A percentile compares a stretch with the other conserved stretches of the same genome.
These are phyloP conservation scores for Macroteleia sp. DNA, from an alignment of 2,888 invertebrate species.

Conservation along the genomic window DNA sequence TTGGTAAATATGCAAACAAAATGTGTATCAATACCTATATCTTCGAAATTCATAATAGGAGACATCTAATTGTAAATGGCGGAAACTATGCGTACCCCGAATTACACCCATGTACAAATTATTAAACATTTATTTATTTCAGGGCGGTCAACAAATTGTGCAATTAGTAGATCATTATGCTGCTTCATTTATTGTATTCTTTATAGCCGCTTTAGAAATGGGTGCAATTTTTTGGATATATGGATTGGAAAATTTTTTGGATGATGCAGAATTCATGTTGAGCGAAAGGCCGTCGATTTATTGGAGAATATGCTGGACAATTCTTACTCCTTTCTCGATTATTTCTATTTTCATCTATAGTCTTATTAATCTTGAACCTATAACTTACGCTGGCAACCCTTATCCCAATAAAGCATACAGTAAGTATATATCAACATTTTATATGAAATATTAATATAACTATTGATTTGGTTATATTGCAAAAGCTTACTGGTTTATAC, in stretches of 20 bases:
- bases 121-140: background rate
- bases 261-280: slow-evolving; percentile 92
- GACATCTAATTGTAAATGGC: too few species aligned
- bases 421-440: too few species aligned
- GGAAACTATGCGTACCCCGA: too few species aligned
- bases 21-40: too few species aligned
- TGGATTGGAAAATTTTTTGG: slow-evolving; percentile 86
- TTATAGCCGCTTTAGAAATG: slow-evolving; percentile 83
- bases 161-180: slow-evolving; percentile 83
- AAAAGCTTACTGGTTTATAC: too few species aligned
- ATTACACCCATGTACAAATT: too few species aligned
- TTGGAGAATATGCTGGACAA: slow-evolving; percentile 92
- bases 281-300: slow-evolving; percentile 88
- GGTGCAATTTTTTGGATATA: slow-evolving; percentile 83
- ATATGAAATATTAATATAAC: too few species aligned
- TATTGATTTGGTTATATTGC: too few species aligned
- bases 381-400: slow-evolving; percentile 85
- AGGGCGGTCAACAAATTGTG: slow-evolving; percentile 84
- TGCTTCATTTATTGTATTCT: slow-evolving; percentile 82
- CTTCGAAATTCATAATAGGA: too few species aligned
- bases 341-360: slow-evolving; percentile 89
- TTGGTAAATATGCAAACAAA: too few species aligned
- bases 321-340: slow-evolving; percentile 90
- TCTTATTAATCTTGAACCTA: slow-evolving; percentile 86
- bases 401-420: slow-evolving; percentile 24